Base-by-base conservation (phyloP, 2,797 vertebrate species). In the Pseudochromis fuscus region DNA sequence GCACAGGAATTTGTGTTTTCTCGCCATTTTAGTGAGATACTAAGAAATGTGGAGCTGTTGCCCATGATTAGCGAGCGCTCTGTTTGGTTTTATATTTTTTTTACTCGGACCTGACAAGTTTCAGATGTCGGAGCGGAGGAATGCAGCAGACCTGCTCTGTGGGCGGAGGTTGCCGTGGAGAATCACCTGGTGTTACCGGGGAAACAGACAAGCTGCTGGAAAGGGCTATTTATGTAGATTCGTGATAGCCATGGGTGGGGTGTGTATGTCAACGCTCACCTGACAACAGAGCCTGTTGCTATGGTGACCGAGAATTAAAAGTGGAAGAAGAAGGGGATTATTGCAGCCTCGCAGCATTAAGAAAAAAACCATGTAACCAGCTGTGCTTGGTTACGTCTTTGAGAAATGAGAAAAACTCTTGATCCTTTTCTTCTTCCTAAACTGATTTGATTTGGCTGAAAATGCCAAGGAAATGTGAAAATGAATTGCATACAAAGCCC, bases 151-250 rank as follows among this genome's bases (percentile, higher is more conserved):
- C 68, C 61, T 67, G 50, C 81, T 77, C 64, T 68, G 81, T 87
- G 77, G 85, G 85, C 12, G 75, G 75, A 90, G 76, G 86, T 88
- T 88, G 89, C 84, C 86, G 84, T 83, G 89, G 84, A 88, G 87
- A 92, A 88, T 84, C 89, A 91, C 92, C 91, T 93, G 87, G 83
- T 69, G 92, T 94, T 93, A 75, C 91, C 80, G 42, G 78, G 88
- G 93, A 90, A 94, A 93, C 91, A 83, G 87, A 86, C 80, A 86
- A 86, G 78, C 78, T 49, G 68, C 52, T 48, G 53, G 59, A 86
- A 70, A n/a, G 25, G 55, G 79, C 81, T 92, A 87, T 91, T 90
- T 84, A 91, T 91, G 87, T 87, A 86, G 83, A 89, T 87, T 30
- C 0, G 1, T 56, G 65, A 70, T 67, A 69, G 75, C 51, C 79